These are phyloP conservation scores for Cyrtonyx montezumae DNA, from an alignment of 2,113 vertebrate genomes.

Conservation along the genomic window DNA sequence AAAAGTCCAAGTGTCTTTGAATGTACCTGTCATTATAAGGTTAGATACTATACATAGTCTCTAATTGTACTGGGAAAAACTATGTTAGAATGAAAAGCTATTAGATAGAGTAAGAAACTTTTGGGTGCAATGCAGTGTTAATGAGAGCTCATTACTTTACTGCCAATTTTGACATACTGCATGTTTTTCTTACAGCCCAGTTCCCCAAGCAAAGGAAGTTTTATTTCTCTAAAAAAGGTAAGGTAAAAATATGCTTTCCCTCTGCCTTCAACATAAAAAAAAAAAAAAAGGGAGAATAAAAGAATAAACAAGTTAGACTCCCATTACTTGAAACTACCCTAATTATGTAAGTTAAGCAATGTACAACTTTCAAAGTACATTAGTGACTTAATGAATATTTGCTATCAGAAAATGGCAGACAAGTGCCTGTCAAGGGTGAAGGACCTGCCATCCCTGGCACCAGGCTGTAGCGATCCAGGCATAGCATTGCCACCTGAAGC, in stretches of 20 bases:
- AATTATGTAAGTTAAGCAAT: not conserved
- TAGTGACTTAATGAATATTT: not conserved
- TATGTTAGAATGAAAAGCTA: slow-evolving; percentile 11
- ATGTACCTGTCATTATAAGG: slow-evolving; percentile 6
- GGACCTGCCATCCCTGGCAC: not conserved
- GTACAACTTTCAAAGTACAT: not conserved
- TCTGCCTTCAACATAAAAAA: not conserved
- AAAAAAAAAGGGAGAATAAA: not conserved
- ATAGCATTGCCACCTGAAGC: accelerated
- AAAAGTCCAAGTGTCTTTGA: slow-evolving; percentile 3
- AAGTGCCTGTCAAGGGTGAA: not conserved
- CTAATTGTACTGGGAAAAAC: not conserved
- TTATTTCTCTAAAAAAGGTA: not conserved
- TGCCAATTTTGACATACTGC: slow-evolving; percentile 7
- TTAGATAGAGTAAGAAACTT: slow-evolving; percentile 27
- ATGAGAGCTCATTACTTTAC: slow-evolving; percentile 58
- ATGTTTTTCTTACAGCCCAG: not conserved
- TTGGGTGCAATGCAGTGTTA: slow-evolving; percentile 36
- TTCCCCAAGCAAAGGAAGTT: not conserved
- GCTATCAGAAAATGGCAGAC: not conserved
- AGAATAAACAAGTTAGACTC: not conserved
- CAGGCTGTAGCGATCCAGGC: not conserved
- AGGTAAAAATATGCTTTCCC: not conserved
- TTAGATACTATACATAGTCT: not conserved
- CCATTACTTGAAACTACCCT: not conserved